phyloP scores from a whole-genome alignment of 1,140 invertebrate genomes.

The Procambarus virginalis region DNA sequence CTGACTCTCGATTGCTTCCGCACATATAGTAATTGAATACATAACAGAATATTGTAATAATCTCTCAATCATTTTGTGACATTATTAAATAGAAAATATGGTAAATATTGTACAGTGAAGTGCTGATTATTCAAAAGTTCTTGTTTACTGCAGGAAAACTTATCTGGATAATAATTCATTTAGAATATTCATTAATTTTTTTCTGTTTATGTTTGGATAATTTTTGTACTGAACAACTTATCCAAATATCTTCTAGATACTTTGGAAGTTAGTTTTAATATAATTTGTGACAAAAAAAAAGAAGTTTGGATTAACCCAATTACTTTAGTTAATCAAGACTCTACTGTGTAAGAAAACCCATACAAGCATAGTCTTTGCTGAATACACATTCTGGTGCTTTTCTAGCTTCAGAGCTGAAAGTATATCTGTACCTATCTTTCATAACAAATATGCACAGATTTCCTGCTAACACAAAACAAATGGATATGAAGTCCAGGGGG shows the following conservation, averaged over 20 bases:
- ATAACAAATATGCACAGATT: background rate
- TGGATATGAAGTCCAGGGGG: background rate
- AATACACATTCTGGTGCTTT: background rate
- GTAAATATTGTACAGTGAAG: too few relatives aligned
- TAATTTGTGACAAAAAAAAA: background rate
- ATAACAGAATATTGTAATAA: too few relatives aligned
- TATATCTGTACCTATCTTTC: background rate
- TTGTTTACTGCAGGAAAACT: too few relatives aligned
- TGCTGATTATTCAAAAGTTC: too few relatives aligned
- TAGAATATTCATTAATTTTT: too few relatives aligned
- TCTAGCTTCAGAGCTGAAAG: background rate
- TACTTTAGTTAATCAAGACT: background rate
- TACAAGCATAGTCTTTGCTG: background rate
- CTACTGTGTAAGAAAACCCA: background rate
- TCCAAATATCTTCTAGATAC: background rate
- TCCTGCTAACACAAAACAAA: background rate
- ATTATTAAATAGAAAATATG: too few relatives aligned
- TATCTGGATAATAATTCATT: too few relatives aligned
- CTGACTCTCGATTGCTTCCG: too few relatives aligned
- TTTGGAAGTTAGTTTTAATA: background rate
- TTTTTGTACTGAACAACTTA: background rate
- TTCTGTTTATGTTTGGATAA: background rate
- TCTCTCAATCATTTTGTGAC: too few relatives aligned
- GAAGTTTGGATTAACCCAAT: too few relatives aligned
- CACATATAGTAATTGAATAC: too few relatives aligned